Evolutionary conservation across 2,888 invertebrate genomes (phyloP), one percentile per base, ranked within the genome.

Genomic region (Lasioglossum figueresi): DNA sequence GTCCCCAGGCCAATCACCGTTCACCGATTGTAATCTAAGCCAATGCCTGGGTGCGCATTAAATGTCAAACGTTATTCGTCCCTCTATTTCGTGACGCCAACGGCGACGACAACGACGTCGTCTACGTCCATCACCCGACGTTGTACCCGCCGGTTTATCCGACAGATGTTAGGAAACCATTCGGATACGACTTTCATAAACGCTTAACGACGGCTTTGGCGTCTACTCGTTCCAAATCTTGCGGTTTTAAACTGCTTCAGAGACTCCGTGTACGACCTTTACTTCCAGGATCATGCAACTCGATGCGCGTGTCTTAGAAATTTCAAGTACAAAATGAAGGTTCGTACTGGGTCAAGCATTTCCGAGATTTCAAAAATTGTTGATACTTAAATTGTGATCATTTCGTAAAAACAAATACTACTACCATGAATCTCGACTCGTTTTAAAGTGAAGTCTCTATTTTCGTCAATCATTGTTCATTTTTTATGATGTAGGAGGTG

Each of bases 21-120:
- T 89, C 91, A 83, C 86, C 91, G 91, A 90, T 91, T 90, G 90
- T 90, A 91, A 91, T 89, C 91, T 90, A 91, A 91, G 91, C 91
- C 89, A 88, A 90, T 90, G 89, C 88, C 89, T 91, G 91, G 92
- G 88, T 88, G 91, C 91, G 92, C 93, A 93, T 93, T 93, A 93
- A 93, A 93, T 93, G 93, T 93, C 93, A 93, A 93, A 93, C 91
- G 92, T 92, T 93, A 93, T 93, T 91, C 92, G 91, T 85, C 89
- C 90, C 91, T 91, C 83, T 87, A 88, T 91, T 87, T 82, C 88
- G 83, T 78, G 79, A 87, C 85, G 86, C 87, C 90, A 87, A 85
- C 89, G 80, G 76, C 90, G 88, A 89, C 90, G 89, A 87, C 56
- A 79, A 63, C 76, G 75, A 45, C 48, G 56, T 31, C 79, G 73